These are phyloP conservation scores for Lipotes vexillifer DNA, from an alignment of 2,113 vertebrate species.

Conservation along the genomic window DNA sequence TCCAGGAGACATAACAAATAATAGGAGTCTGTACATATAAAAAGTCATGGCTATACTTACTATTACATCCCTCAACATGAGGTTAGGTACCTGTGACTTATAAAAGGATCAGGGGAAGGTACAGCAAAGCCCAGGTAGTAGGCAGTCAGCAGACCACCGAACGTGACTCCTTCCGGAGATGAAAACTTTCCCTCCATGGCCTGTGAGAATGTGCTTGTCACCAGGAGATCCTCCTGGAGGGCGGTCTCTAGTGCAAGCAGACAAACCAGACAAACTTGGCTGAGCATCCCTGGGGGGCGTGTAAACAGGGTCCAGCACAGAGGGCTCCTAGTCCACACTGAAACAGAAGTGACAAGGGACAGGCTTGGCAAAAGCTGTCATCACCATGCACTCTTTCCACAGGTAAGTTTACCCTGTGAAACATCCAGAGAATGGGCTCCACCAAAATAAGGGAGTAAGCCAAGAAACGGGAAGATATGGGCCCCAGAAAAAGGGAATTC, in stretches of 20 bases:
- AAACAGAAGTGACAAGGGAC: not conserved
- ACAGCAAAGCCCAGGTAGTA: no score
- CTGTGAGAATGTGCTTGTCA: constrained; percentile 91
- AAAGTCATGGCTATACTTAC: not conserved
- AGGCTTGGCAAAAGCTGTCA: not conserved
- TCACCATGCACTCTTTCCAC: not conserved
- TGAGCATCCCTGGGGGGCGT: not conserved
- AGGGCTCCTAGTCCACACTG: not conserved
- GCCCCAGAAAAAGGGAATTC: not conserved
- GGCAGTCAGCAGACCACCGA: constrained; percentile 90
- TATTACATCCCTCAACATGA: not conserved
- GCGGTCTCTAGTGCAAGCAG: constrained; percentile 90
- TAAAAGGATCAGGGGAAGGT: not conserved
- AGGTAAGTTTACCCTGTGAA: not conserved
- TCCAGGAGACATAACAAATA: not conserved
- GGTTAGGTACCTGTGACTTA: not conserved
- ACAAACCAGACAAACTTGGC: constrained; percentile 73
- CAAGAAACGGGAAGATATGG: not conserved
- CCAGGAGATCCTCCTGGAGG: constrained; percentile 87
- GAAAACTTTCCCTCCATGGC: constrained; percentile 90
- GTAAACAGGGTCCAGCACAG: not conserved
- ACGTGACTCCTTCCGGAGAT: constrained; percentile 89
- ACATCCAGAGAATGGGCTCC: not conserved
- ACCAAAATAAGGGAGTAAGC: not conserved
- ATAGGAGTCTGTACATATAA: not conserved